Base-by-base conservation (phyloP, 2,113 vertebrate species). In the Chlorocebus sabaeus region DNA sequence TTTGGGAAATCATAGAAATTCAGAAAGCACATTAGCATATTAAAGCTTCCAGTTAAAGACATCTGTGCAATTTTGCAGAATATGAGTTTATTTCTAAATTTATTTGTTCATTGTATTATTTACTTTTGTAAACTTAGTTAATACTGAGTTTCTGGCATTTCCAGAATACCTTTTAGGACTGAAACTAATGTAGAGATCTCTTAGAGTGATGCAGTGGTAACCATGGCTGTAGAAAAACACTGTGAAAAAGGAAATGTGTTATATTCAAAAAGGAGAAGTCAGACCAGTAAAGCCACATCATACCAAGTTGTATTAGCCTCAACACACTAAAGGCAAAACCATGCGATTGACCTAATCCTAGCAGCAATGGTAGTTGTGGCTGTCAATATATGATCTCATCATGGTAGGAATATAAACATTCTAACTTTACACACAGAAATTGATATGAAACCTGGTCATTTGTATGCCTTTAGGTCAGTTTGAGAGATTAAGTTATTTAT, bases 1-100 rank as follows among this genome's bases (percentile, higher is more conserved):
- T 92, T 75, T 64, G 68, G 17, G 40, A 87, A 80, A 96, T 78
- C 27, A 55, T 4, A 67, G 79, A 93, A 79, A 87, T 93, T 97
- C 68, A 87, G 40, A 89, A 96, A 82, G 22, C 50, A 35, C 3
- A 52, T 96, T 84, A 96, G 30, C 38, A 89, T 73, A 78, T 52
- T 59, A 86, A 76, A 86, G 38, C 67, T 30, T 25, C 3, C 25
- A 55, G 75, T 81, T 94, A 50, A 85, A 93, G 20, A 90, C 55
- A 73, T 40, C 14, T 67, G 8, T 48, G 3, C 61, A 73, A 59
- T 0, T 91, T 82, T 97, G 12, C 3, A 72, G 27, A 89, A 45
- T 78, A 35, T 20, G 30, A 32, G 0, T 3, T 55, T 50, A 76
- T 61, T 48, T 50, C 45, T 23, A 50, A 76, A 93, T 55, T 25